phyloP scores from a whole-genome alignment of 1,140 invertebrate genomes.

The Formica selysi region DNA sequence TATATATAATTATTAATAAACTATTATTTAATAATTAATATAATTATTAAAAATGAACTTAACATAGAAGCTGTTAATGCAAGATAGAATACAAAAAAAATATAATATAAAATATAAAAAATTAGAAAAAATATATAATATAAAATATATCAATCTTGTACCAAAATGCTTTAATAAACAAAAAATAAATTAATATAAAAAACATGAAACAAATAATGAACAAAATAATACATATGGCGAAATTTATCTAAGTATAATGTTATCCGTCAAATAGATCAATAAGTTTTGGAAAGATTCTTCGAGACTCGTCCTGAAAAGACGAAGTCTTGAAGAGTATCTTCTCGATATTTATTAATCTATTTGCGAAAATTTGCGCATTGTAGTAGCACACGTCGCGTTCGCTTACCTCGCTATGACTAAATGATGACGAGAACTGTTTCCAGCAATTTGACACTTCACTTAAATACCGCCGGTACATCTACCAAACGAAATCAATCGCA shows the following conservation, averaged over 20 bases:
- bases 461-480: neutral
- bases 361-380: neutral
- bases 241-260: neutral
- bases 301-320: too few relatives aligned
- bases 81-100: neutral
- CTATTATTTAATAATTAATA: too few relatives aligned
- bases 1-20: neutral
- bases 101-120: neutral
- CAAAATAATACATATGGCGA: neutral
- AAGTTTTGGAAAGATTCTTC: neutral
- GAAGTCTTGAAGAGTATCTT: neutral
- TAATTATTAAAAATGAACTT: too few relatives aligned
- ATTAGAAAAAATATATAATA: neutral
- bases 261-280: neutral
- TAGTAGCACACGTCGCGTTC: too few relatives aligned
- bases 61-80: neutral
- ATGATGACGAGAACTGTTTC: neutral
- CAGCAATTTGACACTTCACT: neutral
- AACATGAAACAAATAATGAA: neutral
- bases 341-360: neutral
- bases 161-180: neutral
- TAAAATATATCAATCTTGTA: neutral
- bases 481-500: neutral
- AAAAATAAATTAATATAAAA: neutral
- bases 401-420: conserved; percentile 22